A percentile compares a stretch with the other conserved stretches of the same genome.
Evolutionary conservation across 2,113 vertebrate genomes (phyloP).

Genomic region (Macquaria australasica): DNA sequence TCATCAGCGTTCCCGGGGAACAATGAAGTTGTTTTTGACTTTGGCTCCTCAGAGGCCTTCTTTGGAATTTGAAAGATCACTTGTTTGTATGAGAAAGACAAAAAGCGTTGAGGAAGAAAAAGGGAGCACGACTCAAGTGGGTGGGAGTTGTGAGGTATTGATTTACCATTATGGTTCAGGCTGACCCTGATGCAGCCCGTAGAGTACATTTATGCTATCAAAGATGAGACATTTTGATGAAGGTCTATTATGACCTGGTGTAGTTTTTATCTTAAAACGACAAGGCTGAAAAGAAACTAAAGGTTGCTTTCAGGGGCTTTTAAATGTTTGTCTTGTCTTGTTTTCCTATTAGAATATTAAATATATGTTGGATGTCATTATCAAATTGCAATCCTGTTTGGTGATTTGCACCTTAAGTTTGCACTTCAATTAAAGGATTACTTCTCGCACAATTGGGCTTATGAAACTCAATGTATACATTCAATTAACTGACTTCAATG

Average conservation of each 20-base stretch:
- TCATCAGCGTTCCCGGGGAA: conserved; percentile 37
- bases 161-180: conserved; percentile 61
- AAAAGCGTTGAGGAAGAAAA: conserved; percentile 6
- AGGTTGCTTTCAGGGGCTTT: conserved; percentile 1
- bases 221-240: conserved; percentile 40
- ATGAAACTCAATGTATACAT: background rate
- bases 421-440: conserved; percentile 25
- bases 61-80: conserved; percentile 54
- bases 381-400: conserved; percentile 3
- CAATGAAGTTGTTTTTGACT: conserved; percentile 53
- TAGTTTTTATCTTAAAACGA: background rate
- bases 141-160: conserved; percentile 55
- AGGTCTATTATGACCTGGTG: conserved; percentile 14
- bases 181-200: conserved; percentile 43
- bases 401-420: conserved; percentile 8
- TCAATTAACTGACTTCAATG: background rate
- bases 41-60: conserved; percentile 37
- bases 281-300: conserved; percentile 22
- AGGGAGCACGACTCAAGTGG: conserved; percentile 6
- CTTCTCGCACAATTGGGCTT: background rate
- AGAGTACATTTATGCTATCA: conserved; percentile 42
- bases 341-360: conserved; percentile 26
- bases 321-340: background rate
- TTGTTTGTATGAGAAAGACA: conserved; percentile 52
- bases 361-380: conserved; percentile 1